These are phyloP conservation scores for Agrilus planipennis DNA, from an alignment of 1,140 invertebrate genomes.

Conservation along the genomic window DNA sequence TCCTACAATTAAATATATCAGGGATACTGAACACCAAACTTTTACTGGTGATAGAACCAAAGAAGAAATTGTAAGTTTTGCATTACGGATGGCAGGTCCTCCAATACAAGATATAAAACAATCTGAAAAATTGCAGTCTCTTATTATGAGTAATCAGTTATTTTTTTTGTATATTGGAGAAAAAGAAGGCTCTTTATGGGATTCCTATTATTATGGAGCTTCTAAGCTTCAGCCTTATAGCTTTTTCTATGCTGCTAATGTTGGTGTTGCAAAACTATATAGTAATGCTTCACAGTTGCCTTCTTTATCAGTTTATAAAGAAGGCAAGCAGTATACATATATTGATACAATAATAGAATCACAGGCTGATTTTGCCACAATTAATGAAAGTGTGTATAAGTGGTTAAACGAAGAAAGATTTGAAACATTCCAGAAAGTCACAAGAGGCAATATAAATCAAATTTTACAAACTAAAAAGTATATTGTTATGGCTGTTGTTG, in stretches of 20 bases:
- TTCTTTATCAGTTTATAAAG: constrained; percentile 76
- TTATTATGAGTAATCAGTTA: constrained; percentile 60
- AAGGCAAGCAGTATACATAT: constrained; percentile 58
- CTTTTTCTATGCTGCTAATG: constrained; percentile 73
- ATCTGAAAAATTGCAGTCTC: constrained; percentile 61
- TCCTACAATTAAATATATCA: constrained; percentile 94
- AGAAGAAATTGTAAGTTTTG: constrained; percentile 91
- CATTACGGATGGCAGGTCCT: constrained; percentile 75
- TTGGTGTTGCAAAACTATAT: constrained; percentile 53
- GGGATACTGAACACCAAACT: constrained; percentile 65
- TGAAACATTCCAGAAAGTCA: constrained; percentile 78
- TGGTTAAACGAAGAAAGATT: constrained; percentile 91
- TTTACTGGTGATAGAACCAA: constrained; percentile 83
- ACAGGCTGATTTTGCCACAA: constrained; percentile 35
- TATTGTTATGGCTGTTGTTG: constrained; percentile 73
- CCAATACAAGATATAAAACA: constrained; percentile 68
- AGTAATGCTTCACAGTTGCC: constrained; percentile 52
- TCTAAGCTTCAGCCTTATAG: constrained; percentile 66
- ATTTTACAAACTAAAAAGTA: constrained; percentile 74
- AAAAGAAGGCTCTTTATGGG: constrained; percentile 63
- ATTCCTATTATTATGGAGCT: constrained; percentile 61
- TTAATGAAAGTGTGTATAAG: constrained; percentile 58
- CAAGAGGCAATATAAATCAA: constrained; percentile 70
- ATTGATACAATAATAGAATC: neutral
- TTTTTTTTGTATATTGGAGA: constrained; percentile 84